phyloP scores from a whole-genome alignment of 2,797 vertebrate genomes.

The Thunnus albacares region DNA sequence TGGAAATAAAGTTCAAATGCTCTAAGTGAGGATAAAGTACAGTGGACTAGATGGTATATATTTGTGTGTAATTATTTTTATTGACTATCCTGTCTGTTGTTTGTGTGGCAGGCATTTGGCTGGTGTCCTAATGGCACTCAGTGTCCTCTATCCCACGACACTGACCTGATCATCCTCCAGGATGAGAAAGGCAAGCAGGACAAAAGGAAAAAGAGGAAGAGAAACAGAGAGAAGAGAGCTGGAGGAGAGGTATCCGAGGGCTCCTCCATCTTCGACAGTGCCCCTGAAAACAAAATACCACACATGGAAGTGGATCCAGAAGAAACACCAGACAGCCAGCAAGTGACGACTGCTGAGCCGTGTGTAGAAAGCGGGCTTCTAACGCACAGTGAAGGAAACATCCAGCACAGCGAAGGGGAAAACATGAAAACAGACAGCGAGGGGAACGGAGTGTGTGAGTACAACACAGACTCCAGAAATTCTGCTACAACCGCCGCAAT shows the following conservation, averaged over 20 bases:
- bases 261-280: slow-evolving; percentile 45
- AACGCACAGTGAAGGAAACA: slow-evolving; percentile 16
- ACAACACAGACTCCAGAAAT: not conserved
- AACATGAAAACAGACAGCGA: not conserved
- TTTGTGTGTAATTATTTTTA: not conserved
- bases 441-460: slow-evolving; percentile 34
- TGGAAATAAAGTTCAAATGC: not conserved
- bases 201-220: slow-evolving; percentile 88
- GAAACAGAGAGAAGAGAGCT: slow-evolving; percentile 81
- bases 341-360: not conserved
- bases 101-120: slow-evolving; percentile 90
- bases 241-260: slow-evolving; percentile 19
- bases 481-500: not conserved
- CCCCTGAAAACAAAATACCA: slow-evolving; percentile 75
- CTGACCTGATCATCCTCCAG: slow-evolving; percentile 93
- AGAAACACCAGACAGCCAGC: slow-evolving; percentile 25
- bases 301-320: slow-evolving; percentile 65
- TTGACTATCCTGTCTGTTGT: not conserved
- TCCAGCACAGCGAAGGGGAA: slow-evolving; percentile 16
- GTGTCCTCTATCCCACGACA: slow-evolving; percentile 94
- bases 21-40: not conserved
- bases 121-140: slow-evolving; percentile 93
- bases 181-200: slow-evolving; percentile 88
- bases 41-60: not conserved
- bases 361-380: slow-evolving; percentile 8